phyloP scores from a whole-genome alignment of 2,797 vertebrate species.

The Nannoperca australis region DNA sequence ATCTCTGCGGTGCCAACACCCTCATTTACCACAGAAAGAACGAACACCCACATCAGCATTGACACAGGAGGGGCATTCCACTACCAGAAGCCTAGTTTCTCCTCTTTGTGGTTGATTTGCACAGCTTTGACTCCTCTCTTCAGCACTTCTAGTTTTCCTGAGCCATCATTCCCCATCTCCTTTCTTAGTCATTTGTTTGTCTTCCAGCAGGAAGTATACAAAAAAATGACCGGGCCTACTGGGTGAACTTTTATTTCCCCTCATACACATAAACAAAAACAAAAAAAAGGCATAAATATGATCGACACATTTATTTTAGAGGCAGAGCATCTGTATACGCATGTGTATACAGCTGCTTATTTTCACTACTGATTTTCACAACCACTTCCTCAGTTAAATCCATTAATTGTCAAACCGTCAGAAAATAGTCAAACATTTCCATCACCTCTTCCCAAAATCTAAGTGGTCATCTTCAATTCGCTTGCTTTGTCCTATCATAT shows the following conservation, averaged over 20 bases:
- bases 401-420: background rate
- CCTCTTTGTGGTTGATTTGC: slow-evolving; percentile 8
- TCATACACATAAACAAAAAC: slow-evolving; percentile 28
- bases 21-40: slow-evolving; percentile 32
- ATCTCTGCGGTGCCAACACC: slow-evolving; percentile 26
- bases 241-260: slow-evolving; percentile 24
- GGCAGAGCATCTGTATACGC: background rate
- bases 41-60: slow-evolving; percentile 23
- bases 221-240: slow-evolving; percentile 20
- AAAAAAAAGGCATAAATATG: slow-evolving; percentile 14
- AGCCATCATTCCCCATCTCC: background rate
- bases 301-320: background rate
- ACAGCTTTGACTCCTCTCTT: slow-evolving; percentile 10
- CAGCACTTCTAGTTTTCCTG: slow-evolving; percentile 11
- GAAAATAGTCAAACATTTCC: background rate
- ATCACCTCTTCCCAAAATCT: background rate
- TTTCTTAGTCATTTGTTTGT: slow-evolving; percentile 45
- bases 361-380: background rate
- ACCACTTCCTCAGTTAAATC: background rate
- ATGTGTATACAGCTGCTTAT: background rate
- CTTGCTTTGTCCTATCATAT: background rate
- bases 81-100: background rate
- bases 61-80: slow-evolving; percentile 17
- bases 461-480: background rate
- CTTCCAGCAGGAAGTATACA: slow-evolving; percentile 49